Percentiles rank a stretch among this genome's conserved stretches.
Evolutionary conservation across 2,797 vertebrate genomes (phyloP).

Genomic region (Kryptopterus vitreolus): DNA sequence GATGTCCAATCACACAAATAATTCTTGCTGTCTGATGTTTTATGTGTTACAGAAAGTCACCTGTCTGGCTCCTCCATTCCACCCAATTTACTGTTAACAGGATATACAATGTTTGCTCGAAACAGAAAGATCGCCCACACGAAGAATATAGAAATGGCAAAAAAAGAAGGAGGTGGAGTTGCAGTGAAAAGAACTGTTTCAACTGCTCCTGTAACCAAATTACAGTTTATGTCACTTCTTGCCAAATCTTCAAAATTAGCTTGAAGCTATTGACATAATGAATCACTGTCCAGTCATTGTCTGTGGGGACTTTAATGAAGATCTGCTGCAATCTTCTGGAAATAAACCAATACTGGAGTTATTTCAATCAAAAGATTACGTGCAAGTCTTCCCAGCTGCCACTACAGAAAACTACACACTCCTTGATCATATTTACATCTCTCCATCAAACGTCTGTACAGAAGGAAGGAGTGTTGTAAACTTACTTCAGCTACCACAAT

Average conservation of each 20-base stretch:
- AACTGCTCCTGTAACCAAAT: slow-evolving; percentile 5
- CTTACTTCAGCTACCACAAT: slow-evolving; percentile 49
- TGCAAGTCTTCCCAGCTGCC: not conserved
- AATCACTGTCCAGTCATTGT: not conserved
- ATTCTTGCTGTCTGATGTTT: slow-evolving; percentile 21
- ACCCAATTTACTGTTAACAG: not conserved
- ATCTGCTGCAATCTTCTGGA: not conserved
- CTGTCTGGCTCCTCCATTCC: not conserved
- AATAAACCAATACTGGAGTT: not conserved
- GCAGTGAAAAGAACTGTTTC: not conserved
- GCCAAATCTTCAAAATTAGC: not conserved
- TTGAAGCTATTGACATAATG: not conserved
- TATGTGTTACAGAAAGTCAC: slow-evolving; percentile 42
- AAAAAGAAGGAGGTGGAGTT: not conserved
- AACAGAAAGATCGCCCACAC: slow-evolving; percentile 7
- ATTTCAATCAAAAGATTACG: not conserved
- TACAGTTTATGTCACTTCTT: not conserved
- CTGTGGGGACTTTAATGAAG: not conserved
- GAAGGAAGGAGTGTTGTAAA: slow-evolving; percentile 32
- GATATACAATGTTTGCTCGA: slow-evolving; percentile 10
- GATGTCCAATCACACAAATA: slow-evolving; percentile 47
- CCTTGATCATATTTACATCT: slow-evolving; percentile 45
- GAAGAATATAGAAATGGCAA: not conserved
- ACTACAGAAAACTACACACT: slow-evolving; percentile 36
- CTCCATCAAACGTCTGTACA: not conserved